These are phyloP conservation scores for Drosophila rhopaloa DNA, from an alignment of 1,140 invertebrate genomes.

Conservation along the genomic window DNA sequence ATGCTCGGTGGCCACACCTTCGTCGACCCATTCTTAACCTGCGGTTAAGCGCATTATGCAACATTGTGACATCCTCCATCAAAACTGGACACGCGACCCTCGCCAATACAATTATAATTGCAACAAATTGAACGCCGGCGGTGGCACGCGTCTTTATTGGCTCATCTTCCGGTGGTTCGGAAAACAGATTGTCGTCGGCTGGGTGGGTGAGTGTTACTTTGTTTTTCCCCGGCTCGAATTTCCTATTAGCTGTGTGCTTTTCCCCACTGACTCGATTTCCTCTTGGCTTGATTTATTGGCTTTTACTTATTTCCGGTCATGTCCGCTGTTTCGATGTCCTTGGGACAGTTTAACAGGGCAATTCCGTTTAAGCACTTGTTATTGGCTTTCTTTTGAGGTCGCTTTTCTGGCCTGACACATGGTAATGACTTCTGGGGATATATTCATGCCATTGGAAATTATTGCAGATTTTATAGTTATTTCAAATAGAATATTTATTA, in stretches of 20 bases:
- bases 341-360: constrained; percentile 23
- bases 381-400: constrained; percentile 33
- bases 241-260: constrained; percentile 3
- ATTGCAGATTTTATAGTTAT: too few relatives aligned
- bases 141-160: constrained; percentile 64
- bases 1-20: constrained; percentile 37
- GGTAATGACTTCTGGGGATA: constrained; percentile 18
- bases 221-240: constrained; percentile 15
- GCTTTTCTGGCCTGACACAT: constrained; percentile 21
- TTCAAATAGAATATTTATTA: too few relatives aligned
- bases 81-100: constrained; percentile 55
- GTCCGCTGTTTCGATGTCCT: constrained; percentile 22
- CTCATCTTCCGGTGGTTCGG: constrained; percentile 64
- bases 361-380: constrained; percentile 51
- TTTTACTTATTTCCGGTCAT: constrained; percentile 76
- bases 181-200: constrained; percentile 24
- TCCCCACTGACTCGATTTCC: constrained; percentile 36
- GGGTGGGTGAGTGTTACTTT: constrained; percentile 7
- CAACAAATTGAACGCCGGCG: constrained; percentile 74
- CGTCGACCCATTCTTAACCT: constrained; percentile 15
- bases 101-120: constrained; percentile 77
- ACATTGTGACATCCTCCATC: constrained; percentile 57
- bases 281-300: constrained; percentile 68
- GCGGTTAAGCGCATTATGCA: constrained; percentile 75
- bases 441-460: too few relatives aligned